A percentile compares a stretch with the other conserved stretches of the same genome.
phyloP scores from a whole-genome alignment of 2,113 vertebrate species.

The Tyto alba region DNA sequence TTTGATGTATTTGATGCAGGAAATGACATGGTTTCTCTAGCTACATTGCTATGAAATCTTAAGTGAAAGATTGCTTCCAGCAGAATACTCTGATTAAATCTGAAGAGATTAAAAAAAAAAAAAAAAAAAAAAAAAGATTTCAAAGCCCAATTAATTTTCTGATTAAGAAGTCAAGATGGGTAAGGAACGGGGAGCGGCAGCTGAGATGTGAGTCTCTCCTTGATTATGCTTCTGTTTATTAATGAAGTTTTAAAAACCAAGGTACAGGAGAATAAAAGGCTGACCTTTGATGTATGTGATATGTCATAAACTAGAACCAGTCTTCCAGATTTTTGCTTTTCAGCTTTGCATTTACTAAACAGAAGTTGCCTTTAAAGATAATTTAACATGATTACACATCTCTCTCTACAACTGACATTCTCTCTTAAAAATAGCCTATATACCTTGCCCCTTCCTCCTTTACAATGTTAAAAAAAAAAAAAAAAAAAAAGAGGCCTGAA shows the following conservation, averaged over 20 bases:
- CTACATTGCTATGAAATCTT: slow-evolving; percentile 12
- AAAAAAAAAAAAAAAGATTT: slow-evolving; percentile 22
- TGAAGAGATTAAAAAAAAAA: slow-evolving; percentile 18
- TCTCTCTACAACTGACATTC: neutral
- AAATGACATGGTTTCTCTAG: slow-evolving; percentile 25
- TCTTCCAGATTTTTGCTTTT: slow-evolving; percentile 8
- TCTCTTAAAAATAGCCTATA: neutral
- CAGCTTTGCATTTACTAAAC: neutral
- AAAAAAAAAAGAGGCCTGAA: neutral
- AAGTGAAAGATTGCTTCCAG: slow-evolving; percentile 64
- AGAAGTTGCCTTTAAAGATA: slow-evolving; percentile 20
- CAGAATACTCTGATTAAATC: slow-evolving; percentile 31
- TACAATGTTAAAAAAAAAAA: neutral
- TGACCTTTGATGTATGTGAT: slow-evolving; percentile 33
- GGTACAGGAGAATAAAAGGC: neutral
- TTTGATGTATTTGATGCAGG: slow-evolving; percentile 52
- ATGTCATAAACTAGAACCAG: slow-evolving; percentile 44
- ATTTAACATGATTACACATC: neutral
- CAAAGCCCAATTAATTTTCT: slow-evolving; percentile 35
- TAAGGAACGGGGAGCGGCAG: neutral
- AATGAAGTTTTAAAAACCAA: slow-evolving; percentile 26
- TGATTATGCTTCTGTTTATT: slow-evolving; percentile 13
- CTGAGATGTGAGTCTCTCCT: neutral
- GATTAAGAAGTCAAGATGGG: slow-evolving; percentile 28
- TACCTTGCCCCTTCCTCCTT: neutral